Base-by-base conservation (phyloP, 2,113 vertebrate genomes). In the Myodes glareolus region DNA sequence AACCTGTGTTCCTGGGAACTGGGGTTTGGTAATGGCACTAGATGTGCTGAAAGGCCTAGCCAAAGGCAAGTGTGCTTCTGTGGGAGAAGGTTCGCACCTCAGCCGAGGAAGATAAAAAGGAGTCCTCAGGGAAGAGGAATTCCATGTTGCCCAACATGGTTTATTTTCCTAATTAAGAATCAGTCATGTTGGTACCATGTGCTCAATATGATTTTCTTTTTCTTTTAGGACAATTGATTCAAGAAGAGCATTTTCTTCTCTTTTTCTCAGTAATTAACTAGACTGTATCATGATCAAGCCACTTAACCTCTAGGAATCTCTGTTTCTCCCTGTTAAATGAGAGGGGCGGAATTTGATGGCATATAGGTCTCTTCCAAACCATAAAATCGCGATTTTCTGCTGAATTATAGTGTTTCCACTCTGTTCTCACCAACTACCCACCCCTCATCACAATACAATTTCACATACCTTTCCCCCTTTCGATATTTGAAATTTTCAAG, bases 401-500 rank as follows among this genome's bases (percentile, higher is more conserved):
- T 39, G 91, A 95, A 80, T 91, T 63, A 65, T 8, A 77, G 2
- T 4, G 3, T 55, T 92, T 70, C 67, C 16, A 67, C 25, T 88
- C 33, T 4, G 25, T n/a, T 93, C 23, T 82, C 16, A 3, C 50
- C 55, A 67, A 27, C 65, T 33, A 61, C 82, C n/a, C 47, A 93
- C 33, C 50, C 23, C 50, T 45, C 67, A 47, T 50, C 19, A 90
- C 77, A 94, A 72, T 88, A 31, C 94, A 94, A 96, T 96, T 95
- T 81, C 84, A 89, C 50, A 94, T 93, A 70, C 42, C 47, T 94
- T 88, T 92, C 70, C n/a, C 70, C 14, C 19, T 86, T 94, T 89
- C 39, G 89, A n/a, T 90, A 82, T 94, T 96, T 93, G 65, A 87
- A 89, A 86, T 81, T 95, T 96, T 94, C 77, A 84, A 92, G 85